A percentile compares a stretch with the other conserved stretches of the same genome.
Conservation (phyloP, 2,888 invertebrate species). For the Latheticus oryzae region DNA sequence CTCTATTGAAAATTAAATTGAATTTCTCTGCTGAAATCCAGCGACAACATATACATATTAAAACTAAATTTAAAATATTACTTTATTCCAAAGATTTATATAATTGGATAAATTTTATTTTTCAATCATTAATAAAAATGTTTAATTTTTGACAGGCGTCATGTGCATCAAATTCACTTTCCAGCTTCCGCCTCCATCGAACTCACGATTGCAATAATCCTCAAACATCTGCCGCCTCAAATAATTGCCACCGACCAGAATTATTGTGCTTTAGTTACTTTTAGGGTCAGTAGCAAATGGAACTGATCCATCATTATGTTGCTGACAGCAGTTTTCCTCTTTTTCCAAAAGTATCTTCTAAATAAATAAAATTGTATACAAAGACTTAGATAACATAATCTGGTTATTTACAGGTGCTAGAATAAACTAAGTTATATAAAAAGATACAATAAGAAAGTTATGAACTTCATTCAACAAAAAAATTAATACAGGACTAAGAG, state of each 20-base stretch:
- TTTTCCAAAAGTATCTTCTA: slow-evolving; percentile 8
- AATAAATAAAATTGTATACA: slow-evolving; percentile 17
- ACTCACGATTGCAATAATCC: slow-evolving; percentile 55
- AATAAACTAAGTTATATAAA: slow-evolving; percentile 1
- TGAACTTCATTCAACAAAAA: slow-evolving; percentile 26
- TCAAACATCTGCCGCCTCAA: slow-evolving; percentile 54
- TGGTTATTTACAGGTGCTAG: slow-evolving; percentile 13
- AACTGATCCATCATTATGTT: slow-evolving; percentile 50
- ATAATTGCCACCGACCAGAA: slow-evolving; percentile 55
- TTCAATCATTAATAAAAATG: slow-evolving; percentile 8
- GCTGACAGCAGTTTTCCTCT: slow-evolving; percentile 18
- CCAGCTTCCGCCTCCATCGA: slow-evolving; percentile 45
- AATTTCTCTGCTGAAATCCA: slow-evolving; percentile 42
- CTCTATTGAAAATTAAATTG: slow-evolving; percentile 54
- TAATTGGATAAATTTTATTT: too few species aligned
- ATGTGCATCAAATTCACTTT: slow-evolving; percentile 50
- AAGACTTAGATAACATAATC: slow-evolving; percentile 4
- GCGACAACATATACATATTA: slow-evolving; percentile 25
- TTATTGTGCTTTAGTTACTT: slow-evolving; percentile 56
- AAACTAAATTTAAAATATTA: too few species aligned
- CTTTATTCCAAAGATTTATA: too few species aligned
- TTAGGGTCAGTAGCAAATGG: slow-evolving; percentile 43
- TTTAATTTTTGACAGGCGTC: slow-evolving; percentile 46
- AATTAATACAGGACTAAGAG: slow-evolving; percentile 23
- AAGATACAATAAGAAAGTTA: slow-evolving; percentile 22